Percentiles rank a stretch among this genome's conserved stretches.
Evolutionary conservation across 2,888 invertebrate species (phyloP).

Genomic region (Drosophila siamana): DNA sequence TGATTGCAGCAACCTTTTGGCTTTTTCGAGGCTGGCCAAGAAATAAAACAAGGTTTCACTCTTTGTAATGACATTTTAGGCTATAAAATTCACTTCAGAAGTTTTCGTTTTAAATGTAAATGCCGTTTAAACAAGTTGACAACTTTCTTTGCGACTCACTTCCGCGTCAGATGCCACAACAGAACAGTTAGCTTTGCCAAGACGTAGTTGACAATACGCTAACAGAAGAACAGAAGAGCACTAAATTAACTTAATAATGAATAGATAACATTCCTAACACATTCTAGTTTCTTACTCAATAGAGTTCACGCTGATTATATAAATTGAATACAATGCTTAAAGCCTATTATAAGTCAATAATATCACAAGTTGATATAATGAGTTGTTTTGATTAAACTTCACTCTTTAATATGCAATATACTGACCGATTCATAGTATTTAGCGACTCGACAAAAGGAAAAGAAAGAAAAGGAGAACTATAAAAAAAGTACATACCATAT

Average conservation of each 20-base stretch:
- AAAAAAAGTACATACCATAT: not conserved
- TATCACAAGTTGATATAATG: no score
- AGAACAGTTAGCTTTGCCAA: not conserved
- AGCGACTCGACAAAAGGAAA: not conserved
- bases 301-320: no score
- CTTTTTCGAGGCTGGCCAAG: slow-evolving; percentile 27
- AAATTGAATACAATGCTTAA: no score
- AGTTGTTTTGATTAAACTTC: no score
- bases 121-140: slow-evolving; percentile 40
- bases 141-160: slow-evolving; percentile 65
- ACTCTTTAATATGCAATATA: no score
- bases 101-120: slow-evolving; percentile 46
- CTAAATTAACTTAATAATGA: no score
- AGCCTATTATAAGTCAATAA: no score
- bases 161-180: not conserved
- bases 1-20: slow-evolving; percentile 33
- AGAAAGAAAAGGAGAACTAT: not conserved
- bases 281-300: no score
- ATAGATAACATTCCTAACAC: no score
- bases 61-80: slow-evolving; percentile 47
- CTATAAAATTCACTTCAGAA: slow-evolving; percentile 53
- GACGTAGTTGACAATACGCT: not conserved
- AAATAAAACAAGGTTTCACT: slow-evolving; percentile 63
- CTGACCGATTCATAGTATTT: not conserved
- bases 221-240: not conserved